Evolutionary conservation across 2,113 vertebrate genomes (phyloP).

Genomic region (Eulemur macaco): DNA sequence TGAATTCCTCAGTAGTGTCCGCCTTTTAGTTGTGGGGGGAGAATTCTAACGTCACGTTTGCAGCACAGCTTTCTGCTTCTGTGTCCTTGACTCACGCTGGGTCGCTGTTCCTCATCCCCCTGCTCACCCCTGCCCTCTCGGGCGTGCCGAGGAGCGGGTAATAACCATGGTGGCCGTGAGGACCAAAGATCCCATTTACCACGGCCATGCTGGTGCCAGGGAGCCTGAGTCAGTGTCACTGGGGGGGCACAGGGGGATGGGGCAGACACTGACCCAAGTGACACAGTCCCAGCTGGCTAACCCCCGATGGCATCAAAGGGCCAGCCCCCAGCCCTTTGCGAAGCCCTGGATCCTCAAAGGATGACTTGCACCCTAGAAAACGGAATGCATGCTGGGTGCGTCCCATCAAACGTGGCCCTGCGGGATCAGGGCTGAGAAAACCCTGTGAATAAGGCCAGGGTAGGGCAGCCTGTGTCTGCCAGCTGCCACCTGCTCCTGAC

Average conservation of each 20-base stretch:
- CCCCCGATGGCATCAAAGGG: not conserved
- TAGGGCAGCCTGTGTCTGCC: not conserved
- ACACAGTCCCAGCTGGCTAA: not conserved
- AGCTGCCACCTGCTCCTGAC: not conserved
- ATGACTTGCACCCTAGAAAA: not conserved
- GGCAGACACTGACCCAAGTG: not conserved
- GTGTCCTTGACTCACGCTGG: not conserved
- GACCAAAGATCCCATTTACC: not conserved
- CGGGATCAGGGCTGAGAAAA: not conserved
- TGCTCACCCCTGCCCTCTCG: not conserved
- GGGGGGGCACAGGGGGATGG: not conserved
- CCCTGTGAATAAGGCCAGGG: not conserved
- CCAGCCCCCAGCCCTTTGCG: no score
- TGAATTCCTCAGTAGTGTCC: not conserved
- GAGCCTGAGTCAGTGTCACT: not conserved
- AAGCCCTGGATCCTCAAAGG: not conserved
- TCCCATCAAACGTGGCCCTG: not conserved
- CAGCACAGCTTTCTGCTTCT: not conserved
- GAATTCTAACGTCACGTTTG: no score
- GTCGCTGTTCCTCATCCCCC: no score
- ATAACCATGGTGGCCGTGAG: not conserved
- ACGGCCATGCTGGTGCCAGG: not conserved
- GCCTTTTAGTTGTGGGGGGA: not conserved
- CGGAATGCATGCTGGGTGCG: no score
- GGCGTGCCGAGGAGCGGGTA: not conserved